Percentiles rank a stretch among this genome's conserved stretches.
phyloP scores from a whole-genome alignment of 2,797 vertebrate genomes.

The Malurus splendens region DNA sequence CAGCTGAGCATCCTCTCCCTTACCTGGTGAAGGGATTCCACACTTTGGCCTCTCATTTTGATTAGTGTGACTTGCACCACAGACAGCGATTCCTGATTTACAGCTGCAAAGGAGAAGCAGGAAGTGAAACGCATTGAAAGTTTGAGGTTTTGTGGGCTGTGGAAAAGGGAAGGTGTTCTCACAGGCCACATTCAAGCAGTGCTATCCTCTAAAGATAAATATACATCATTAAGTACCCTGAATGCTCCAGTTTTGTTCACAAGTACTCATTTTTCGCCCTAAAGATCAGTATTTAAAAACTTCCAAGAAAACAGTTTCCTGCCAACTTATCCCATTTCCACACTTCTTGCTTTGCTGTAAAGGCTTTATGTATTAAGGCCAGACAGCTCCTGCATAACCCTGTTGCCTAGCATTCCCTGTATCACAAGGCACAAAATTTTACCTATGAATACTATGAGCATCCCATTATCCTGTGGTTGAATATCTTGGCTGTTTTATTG shows the following conservation, averaged over 20 bases:
- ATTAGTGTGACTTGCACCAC: slow-evolving; percentile 27
- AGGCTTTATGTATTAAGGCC: background rate
- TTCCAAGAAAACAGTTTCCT: background rate
- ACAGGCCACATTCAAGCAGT: background rate
- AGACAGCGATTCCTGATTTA: background rate
- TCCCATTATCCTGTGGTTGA: background rate
- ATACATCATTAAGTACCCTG: background rate
- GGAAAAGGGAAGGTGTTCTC: background rate
- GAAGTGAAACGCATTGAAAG: background rate
- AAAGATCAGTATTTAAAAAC: background rate
- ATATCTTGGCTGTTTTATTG: background rate
- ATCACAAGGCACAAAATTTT: background rate
- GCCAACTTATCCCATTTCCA: background rate
- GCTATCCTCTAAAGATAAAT: background rate
- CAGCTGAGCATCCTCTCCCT: background rate
- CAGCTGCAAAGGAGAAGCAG: slow-evolving; percentile 5
- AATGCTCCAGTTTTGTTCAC: background rate
- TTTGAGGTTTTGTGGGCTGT: background rate
- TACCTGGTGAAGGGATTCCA: slow-evolving; percentile 74
- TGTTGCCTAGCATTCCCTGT: background rate
- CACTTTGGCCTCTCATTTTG: slow-evolving; percentile 54
- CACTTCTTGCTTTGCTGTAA: background rate
- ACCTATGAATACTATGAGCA: background rate
- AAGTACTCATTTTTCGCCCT: background rate
- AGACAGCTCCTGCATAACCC: background rate